Evolutionary conservation across 1,140 invertebrate genomes (phyloP).

Genomic region (Drepana arcuata): DNA sequence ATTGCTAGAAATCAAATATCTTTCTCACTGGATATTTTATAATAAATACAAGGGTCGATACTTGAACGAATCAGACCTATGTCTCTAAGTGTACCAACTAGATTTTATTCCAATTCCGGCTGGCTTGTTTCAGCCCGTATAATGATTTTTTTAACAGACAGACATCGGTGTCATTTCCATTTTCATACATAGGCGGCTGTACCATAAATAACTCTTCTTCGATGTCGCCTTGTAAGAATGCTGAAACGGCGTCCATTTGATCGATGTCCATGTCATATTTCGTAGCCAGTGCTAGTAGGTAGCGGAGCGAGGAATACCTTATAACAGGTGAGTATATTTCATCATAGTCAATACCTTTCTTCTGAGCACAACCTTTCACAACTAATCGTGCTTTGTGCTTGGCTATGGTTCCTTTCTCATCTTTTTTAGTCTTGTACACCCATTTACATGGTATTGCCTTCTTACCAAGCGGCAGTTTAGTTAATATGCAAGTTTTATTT

Average conservation of each 20-base stretch:
- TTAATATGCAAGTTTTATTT: slow-evolving; percentile 13
- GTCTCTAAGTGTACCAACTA: not conserved
- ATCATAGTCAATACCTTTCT: not conserved
- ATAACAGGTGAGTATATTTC: not conserved
- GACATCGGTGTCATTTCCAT: not conserved
- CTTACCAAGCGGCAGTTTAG: slow-evolving; percentile 2
- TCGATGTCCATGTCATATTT: not conserved
- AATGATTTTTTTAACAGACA: not conserved
- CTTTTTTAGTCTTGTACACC: not conserved
- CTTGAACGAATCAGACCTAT: slow-evolving; percentile 5
- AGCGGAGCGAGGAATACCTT: not conserved
- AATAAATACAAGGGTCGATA: slow-evolving; percentile 8
- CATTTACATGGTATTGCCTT: slow-evolving; percentile 4
- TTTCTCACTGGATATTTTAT: not conserved
- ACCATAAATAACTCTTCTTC: not conserved
- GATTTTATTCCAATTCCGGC: not conserved
- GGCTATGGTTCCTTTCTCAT: not conserved
- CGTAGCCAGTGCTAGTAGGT: not conserved
- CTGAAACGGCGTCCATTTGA: slow-evolving; percentile 1
- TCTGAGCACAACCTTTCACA: not conserved
- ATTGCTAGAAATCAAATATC: not conserved
- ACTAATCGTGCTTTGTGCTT: not conserved
- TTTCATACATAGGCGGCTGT: not conserved
- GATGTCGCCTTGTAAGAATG: not conserved
- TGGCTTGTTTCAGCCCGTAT: not conserved